Evolutionary conservation across 2,113 vertebrate species (phyloP).

Genomic region (Melanerpes aurifrons): DNA sequence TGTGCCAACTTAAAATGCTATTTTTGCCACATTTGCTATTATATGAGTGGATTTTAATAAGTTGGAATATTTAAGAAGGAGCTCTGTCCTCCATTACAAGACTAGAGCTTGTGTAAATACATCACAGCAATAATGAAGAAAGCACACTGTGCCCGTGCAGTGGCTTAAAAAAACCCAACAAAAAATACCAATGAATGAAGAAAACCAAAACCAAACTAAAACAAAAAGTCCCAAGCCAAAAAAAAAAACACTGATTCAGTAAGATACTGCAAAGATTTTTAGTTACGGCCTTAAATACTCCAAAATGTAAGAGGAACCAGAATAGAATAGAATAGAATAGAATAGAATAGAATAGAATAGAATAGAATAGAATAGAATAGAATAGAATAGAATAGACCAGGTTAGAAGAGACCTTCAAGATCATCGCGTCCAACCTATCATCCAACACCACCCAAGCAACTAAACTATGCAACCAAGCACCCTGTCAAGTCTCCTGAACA

Average conservation of each 20-base stretch:
- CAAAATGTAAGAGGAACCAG: too few relatives aligned
- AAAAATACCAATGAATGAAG: not conserved
- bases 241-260: not conserved
- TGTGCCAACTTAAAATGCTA: not conserved
- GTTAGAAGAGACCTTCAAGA: too few relatives aligned
- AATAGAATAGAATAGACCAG: too few relatives aligned
- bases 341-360: too few relatives aligned
- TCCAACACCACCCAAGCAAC: too few relatives aligned
- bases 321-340: too few relatives aligned
- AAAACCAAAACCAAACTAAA: not conserved
- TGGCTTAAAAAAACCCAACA: not conserved
- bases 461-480: too few relatives aligned
- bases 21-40: not conserved
- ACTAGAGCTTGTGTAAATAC: not conserved
- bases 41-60: not conserved
- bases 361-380: too few relatives aligned
- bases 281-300: too few relatives aligned
- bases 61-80: not conserved
- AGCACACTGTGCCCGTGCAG: not conserved
- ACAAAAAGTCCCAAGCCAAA: not conserved
- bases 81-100: not conserved
- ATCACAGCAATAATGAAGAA: not conserved
- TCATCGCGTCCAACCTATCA: too few relatives aligned
- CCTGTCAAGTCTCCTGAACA: too few relatives aligned
- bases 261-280: not conserved